Base-by-base conservation (phyloP, 2,113 vertebrate species). In the Tachuris rubrigastra region DNA sequence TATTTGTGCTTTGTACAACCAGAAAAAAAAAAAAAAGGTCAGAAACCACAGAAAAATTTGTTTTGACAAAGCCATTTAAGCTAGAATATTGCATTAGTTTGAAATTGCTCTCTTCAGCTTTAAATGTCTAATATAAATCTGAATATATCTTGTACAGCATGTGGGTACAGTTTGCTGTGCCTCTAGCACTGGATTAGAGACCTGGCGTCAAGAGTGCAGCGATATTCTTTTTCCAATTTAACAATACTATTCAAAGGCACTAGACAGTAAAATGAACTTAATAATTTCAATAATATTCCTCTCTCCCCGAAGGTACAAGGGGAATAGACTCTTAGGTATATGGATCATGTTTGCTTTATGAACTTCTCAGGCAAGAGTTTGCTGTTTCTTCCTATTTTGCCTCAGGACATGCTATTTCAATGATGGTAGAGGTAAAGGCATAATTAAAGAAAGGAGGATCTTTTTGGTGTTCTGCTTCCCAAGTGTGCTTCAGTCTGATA, bases 251-350 rank as follows among this genome's bases (percentile, higher is more conserved):
- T 97, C 46, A 92, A 91, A 95, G 49, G 69, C 82, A 87, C 78
- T 86, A 96, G 87, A 95, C 55, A 96, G 72, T 96, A 96, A 94
- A 97, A 96, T 88, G 89, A 96, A 95, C 33, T 96, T 97, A 85
- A 93, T 96, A 14, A 93, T 96, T 89, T 90, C 81, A 89, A 47
- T 65, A 95, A 90, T 91, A 90, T 92, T 53, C n/a, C 87, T 49
- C 50, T 68, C 66, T 97, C 85, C 84, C 85, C 87, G 42, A 87
- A 91, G 95, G 94, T 67, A 97, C 52, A 46, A 91, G 63, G 41
- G 67, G 35, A 96, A 96, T 94, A 77, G 63, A 18, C 41, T 85
- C 90, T 96, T 86, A 95, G 83, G 77, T 87, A 71, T 47, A 89
- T 24, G 83, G 42, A 92, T 94, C 69, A 27, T 79, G 76, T 96